Base-by-base conservation (phyloP, 2,888 invertebrate species). In the Drosophila nigricruria region DNA sequence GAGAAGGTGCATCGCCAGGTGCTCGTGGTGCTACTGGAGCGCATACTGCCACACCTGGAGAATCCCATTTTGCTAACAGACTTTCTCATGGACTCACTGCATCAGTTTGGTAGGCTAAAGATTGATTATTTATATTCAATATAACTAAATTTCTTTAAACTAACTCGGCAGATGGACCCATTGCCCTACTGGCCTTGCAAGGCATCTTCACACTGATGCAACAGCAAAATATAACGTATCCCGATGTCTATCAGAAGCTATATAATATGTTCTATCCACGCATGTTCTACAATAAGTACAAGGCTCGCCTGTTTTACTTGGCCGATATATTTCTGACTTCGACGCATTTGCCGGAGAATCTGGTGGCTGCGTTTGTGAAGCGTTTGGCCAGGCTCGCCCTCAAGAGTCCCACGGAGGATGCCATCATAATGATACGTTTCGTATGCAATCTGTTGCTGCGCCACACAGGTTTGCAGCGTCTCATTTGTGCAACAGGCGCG, bases 301-400 rank as follows among this genome's bases (percentile, higher is more conserved):
- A 97, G 92, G 95, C 96, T 1, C 94, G 98, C 49, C 95, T 99
- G 65, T 96, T 98, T 93, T 96, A 97, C 88, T 94, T 99, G 67
- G 95, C 97, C 0, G 97, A 99, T 91, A 94, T 98, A 73, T 99
- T 99, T 93, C 94, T 99, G 27, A 96, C 97, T 69, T 99, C 99
- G 50, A 97, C 97, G 0, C 98, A 99, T 94, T 94, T 99, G 72
- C 98, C 99, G 0, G 97, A 97, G 89, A 95, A 96, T 78, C 93
- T 99, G 81, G 97, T 98, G 9, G 98, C 98, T 0, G 97, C 98
- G 3, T 99, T 99, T 92, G 96, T 96, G 2, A 99, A 99, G 93
- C 95, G 97, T 43, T 92, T 98, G 73, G 95, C 97, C 0, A 95
- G 98, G 5, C 94, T 99, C 70, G 95, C 97, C 20, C 94, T 99